phyloP scores from a whole-genome alignment of 2,888 invertebrate species.

The Orthosia gracilis region DNA sequence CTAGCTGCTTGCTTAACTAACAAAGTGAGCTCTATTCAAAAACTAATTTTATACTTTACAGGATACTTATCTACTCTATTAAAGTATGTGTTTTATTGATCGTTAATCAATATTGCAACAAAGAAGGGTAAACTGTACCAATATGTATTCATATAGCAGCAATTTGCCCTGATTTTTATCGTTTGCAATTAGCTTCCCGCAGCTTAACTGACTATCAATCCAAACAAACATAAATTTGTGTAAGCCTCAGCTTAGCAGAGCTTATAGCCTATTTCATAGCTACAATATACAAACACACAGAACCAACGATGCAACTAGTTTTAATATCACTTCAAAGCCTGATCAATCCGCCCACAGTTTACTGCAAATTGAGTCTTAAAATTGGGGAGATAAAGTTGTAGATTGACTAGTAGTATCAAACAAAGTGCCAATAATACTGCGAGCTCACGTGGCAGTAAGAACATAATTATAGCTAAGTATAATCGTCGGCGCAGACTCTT shows the following conservation, averaged over 20 bases:
- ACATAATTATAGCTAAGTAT: slow-evolving; percentile 50
- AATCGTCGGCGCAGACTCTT: slow-evolving; percentile 26
- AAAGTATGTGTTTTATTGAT: neutral
- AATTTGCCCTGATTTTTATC: neutral
- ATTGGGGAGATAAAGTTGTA: slow-evolving; percentile 11
- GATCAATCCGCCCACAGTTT: slow-evolving; percentile 13
- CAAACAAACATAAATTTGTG: slow-evolving; percentile 19
- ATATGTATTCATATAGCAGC: neutral
- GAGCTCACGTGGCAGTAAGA: slow-evolving; percentile 31
- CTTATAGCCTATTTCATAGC: slow-evolving; percentile 16
- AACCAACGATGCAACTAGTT: slow-evolving; percentile 60
- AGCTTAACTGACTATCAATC: slow-evolving; percentile 14
- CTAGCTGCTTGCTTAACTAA: neutral
- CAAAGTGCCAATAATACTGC: slow-evolving; percentile 55
- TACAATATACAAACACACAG: slow-evolving; percentile 38
- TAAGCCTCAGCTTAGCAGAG: slow-evolving; percentile 26
- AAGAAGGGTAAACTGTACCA: too few species aligned
- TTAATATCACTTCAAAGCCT: slow-evolving; percentile 49
- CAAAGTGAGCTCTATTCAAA: neutral
- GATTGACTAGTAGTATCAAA: slow-evolving; percentile 8
- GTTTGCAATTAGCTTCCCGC: neutral
- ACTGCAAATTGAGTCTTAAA: slow-evolving; percentile 30
- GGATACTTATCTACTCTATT: too few species aligned
- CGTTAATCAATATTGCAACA: neutral
- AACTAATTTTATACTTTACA: too few species aligned